Percentiles rank a stretch among this genome's conserved stretches.
phyloP scores from a whole-genome alignment of 2,888 invertebrate species.

The Dione juno region DNA sequence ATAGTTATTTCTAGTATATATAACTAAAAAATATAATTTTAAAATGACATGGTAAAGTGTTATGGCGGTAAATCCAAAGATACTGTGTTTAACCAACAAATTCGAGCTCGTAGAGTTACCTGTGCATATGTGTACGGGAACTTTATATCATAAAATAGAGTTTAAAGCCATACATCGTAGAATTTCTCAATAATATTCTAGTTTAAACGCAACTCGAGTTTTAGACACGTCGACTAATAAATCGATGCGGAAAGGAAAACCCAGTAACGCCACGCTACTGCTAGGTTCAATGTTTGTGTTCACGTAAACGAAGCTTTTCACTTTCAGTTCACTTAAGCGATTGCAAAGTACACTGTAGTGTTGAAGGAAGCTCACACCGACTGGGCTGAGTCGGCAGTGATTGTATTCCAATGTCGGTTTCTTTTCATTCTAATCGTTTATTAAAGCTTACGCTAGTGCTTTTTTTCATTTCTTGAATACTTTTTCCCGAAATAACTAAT shows the following conservation, averaged over 20 bases:
- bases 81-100: no score
- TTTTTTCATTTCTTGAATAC: no score
- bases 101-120: no score
- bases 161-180: not conserved
- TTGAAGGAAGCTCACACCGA: slow-evolving; percentile 1
- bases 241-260: slow-evolving; percentile 10
- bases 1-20: no score
- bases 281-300: slow-evolving; percentile 1
- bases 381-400: not conserved
- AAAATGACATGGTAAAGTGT: no score
- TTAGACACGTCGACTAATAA: slow-evolving; percentile 1
- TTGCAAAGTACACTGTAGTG: slow-evolving; percentile 7
- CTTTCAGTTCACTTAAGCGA: no score
- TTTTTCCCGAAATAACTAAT: no score
- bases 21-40: no score
- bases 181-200: not conserved
- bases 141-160: not conserved
- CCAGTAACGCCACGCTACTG: not conserved
- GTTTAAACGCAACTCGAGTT: not conserved
- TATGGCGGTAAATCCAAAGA: no score
- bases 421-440: no score
- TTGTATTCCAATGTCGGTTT: not conserved
- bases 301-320: slow-evolving; percentile 20
- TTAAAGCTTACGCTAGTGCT: no score
- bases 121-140: no score